Evolutionary conservation across 2,888 invertebrate species (phyloP), one percentile per base, ranked within the genome.

Genomic region (Chrysolina americana): DNA sequence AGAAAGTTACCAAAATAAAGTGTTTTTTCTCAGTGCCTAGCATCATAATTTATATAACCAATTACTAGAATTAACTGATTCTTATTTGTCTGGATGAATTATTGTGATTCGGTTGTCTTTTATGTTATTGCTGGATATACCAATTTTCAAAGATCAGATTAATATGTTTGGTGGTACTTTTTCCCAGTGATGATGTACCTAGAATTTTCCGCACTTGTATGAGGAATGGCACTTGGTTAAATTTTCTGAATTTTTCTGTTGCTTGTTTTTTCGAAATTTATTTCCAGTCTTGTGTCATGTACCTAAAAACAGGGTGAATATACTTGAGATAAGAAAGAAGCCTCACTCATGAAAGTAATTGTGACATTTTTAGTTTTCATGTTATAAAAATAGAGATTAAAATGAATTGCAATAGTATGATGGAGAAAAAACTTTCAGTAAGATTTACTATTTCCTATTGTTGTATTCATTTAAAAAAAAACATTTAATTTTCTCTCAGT

Each of bases 1-100:
- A 53, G 19, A 48, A 53, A 21, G 21, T 53, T 53, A 53, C 53
- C 53, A 53, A 53, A 53, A 53, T 53, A 53, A 48, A 6, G 53
- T 53, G 23, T 53, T 53, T 53, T 53, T 53, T 36, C 36, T 36
- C 10, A 15, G 53, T 21, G 53, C 21, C 53, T 53, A 53, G 53
- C 53, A 53, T 13, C 53, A 53, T 53, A 48, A 48, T 48, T 48
- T 13, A 10, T 53, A 6, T 19, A 53, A 53, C 53, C 17, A 53
- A 53, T 53, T 53, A 15, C 53, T 53, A 17, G 17, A 53, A 53
- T 9, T 53, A 53, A 53, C 53, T 21, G 19, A 19, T 53, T 21
- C 19, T 15, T 21, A 21, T 53, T 13, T 53, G 53, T 53, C 19
- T 53, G 53, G 11, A 53, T 53, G 21, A 53, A 53, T 19, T 17